Percentiles rank a stretch among this genome's conserved stretches.
These are phyloP conservation scores for Gallinago stenura DNA, from an alignment of 2,797 vertebrate species.

Conservation along the genomic window DNA sequence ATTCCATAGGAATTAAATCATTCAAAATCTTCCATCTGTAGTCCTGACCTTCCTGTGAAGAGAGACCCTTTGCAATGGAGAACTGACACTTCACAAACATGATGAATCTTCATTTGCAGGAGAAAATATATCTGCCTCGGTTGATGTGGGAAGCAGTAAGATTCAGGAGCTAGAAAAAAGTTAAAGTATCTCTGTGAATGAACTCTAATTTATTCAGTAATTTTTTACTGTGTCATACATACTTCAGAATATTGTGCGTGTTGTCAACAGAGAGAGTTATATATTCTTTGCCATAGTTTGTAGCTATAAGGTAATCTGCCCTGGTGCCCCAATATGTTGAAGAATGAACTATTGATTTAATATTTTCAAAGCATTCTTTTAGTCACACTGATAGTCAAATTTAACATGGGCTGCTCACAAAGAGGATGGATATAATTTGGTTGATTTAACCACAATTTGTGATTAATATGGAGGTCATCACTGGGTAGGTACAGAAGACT, in stretches of 20 bases:
- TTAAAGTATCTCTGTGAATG: not conserved
- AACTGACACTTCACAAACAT: not conserved
- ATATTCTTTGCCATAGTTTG: not conserved
- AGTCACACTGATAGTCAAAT: not conserved
- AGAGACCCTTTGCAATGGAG: not conserved
- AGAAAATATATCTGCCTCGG: not conserved
- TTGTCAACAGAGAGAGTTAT: not conserved
- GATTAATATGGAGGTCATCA: not conserved
- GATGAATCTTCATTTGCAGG: not conserved
- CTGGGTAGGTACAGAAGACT: not conserved
- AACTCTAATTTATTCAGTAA: not conserved
- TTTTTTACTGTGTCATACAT: not conserved
- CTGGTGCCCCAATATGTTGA: fast-evolving
- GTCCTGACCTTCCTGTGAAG: not conserved
- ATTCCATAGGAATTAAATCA: not conserved
- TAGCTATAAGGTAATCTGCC: not conserved
- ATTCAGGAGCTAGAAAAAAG: not conserved
- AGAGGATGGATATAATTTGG: not conserved
- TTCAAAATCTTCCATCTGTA: not conserved
- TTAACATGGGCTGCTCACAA: not conserved
- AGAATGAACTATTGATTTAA: not conserved
- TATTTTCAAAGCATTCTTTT: not conserved
- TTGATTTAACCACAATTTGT: not conserved
- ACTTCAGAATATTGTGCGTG: not conserved
- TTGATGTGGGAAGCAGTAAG: not conserved